Evolutionary conservation across 2,797 vertebrate genomes (phyloP).

Genomic region (Cyprinella venusta): DNA sequence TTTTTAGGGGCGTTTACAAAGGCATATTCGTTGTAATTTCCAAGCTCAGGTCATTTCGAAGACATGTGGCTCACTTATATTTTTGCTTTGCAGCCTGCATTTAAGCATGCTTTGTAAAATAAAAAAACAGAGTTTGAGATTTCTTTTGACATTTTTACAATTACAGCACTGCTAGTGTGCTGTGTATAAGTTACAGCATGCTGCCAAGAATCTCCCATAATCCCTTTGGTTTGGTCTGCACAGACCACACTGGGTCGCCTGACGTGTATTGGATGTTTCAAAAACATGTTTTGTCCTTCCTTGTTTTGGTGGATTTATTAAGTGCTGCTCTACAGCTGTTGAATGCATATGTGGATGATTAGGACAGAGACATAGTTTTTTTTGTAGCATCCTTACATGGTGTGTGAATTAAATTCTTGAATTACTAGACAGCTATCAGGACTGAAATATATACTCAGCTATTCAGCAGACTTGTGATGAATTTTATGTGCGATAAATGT

Average conservation of each 20-base stretch:
- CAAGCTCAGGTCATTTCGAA: not conserved
- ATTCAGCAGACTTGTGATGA: not conserved
- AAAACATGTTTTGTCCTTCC: constrained; percentile 34
- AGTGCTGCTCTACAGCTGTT: constrained; percentile 9
- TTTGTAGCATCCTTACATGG: not conserved
- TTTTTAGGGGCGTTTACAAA: too few species aligned
- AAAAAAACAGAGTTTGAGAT: not conserved
- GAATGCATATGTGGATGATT: constrained; percentile 27
- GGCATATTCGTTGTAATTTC: not conserved
- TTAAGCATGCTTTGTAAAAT: not conserved
- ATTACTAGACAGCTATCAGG: not conserved
- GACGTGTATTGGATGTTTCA: constrained; percentile 47
- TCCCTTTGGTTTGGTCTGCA: constrained; percentile 38
- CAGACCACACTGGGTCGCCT: constrained; percentile 30
- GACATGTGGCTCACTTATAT: not conserved
- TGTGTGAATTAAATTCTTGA: not conserved
- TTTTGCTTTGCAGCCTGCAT: not conserved
- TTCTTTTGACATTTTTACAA: not conserved
- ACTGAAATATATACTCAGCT: not conserved
- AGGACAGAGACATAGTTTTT: not conserved
- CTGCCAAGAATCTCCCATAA: constrained; percentile 52
- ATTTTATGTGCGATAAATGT: not conserved
- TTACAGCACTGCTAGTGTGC: not conserved
- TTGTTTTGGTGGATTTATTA: constrained; percentile 35
- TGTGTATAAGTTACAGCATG: constrained; percentile 29